Base-by-base conservation (phyloP, 2,888 invertebrate genomes). In the Hirtodrosophila trivittata region DNA sequence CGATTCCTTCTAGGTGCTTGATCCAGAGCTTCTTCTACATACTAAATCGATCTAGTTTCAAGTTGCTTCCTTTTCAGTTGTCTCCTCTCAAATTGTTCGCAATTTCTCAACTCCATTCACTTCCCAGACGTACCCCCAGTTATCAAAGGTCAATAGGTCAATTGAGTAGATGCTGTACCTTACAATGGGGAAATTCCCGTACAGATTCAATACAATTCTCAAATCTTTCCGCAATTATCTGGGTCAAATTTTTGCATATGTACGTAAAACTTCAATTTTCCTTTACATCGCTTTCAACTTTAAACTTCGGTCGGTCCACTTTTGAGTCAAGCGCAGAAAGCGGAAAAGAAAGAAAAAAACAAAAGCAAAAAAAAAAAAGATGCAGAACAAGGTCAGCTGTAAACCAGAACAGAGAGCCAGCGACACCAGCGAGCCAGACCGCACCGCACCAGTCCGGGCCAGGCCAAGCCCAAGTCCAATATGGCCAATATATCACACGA, bases 401-500 rank as follows among this genome's bases (percentile, higher is more conserved):
- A 26, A 51, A 65, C 50, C 60, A 47, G 46, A 42, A 41, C 39
- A 39, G 30, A 52, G 26, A 18, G 8, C 39, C 49, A 13, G 26
- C 9, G n/a, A 30, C 16, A 37, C 2, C 18, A 21, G 18, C 18
- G 18, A 21, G 8, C 45, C 46, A 47, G 57, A 43, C 37, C 43
- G 32, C 12, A 28, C 37, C 33, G 28, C 7, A 12, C 8, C 66
- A 33, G 26, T 8, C 25, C 65, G 33, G 33, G n/a, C 18, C 39
- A 45, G 49, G 56, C 37, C 46, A 55, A 18, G 10, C 32, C 49
- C 43, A 38, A 33, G 25, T 26, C 60, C 51, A 72, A 72, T 58
- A 78, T 69, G 73, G 73, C 57, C 86, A 78, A 80, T 86, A 86
- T 80, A 80, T 80, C 86, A 80, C 83, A 58, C 39, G 73, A 67